phyloP scores from a whole-genome alignment of 53 echinoderm and acorn worm species.

The Henricia sp. region DNA sequence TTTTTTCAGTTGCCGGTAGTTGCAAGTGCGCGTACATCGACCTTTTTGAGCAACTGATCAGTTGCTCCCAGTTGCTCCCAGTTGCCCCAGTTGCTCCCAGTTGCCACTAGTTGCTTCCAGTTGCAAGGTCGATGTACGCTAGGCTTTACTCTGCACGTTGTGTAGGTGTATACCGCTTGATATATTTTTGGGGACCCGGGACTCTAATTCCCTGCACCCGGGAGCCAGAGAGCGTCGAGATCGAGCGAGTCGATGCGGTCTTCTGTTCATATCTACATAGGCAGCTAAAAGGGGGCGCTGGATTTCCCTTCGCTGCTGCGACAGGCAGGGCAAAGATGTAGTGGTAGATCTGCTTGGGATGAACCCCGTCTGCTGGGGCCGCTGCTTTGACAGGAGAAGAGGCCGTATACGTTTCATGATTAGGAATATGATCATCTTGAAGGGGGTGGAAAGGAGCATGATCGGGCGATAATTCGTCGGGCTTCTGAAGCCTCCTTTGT shows the following conservation, averaged over 20 bases:
- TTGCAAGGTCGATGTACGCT: no score
- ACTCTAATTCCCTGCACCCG: not conserved
- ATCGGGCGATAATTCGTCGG: not conserved
- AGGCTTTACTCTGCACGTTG: no score
- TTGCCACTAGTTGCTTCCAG: no score
- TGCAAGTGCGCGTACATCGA: no score
- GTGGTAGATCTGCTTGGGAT: slow-evolving; percentile 1
- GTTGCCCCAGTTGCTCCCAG: no score
- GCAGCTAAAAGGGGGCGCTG: not conserved
- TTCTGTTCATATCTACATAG: slow-evolving; percentile 1
- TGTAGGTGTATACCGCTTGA: no score
- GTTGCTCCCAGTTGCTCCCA: no score
- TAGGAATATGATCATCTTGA: not conserved
- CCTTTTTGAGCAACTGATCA: no score
- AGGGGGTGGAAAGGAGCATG: not conserved
- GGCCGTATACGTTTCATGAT: not conserved
- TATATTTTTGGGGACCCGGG: no score
- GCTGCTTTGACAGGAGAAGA: not conserved
- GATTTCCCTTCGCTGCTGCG: not conserved
- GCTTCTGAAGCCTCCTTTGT: not conserved
- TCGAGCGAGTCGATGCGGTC: not conserved
- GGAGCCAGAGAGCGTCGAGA: slow-evolving; percentile 15
- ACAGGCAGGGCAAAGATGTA: not conserved
- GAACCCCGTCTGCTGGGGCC: slow-evolving; percentile 4
- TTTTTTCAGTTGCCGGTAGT: no score